Conservation (phyloP, 2,113 vertebrate genomes). For the Pelvicachromis taeniatus region DNA sequence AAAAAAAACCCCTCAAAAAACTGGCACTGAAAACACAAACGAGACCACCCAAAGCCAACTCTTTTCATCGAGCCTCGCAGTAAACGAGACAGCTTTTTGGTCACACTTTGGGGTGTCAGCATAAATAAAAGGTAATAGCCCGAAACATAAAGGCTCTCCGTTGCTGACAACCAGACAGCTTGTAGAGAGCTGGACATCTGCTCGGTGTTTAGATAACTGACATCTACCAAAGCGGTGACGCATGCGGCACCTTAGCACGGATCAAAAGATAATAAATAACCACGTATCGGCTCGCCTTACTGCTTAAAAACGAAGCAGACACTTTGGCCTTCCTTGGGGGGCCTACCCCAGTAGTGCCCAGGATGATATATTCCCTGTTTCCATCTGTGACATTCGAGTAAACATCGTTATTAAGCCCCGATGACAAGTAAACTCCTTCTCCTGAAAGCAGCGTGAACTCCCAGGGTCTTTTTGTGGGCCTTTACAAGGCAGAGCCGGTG, state of each 20-base stretch:
- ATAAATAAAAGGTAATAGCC: constrained; percentile 25
- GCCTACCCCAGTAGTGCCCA: not conserved
- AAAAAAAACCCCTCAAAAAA: not conserved
- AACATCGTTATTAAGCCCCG: constrained; percentile 31
- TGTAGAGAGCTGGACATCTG: constrained; percentile 54
- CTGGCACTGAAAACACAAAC: constrained; percentile 17
- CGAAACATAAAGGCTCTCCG: not conserved
- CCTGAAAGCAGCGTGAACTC: constrained; percentile 37
- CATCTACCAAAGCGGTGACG: constrained; percentile 43
- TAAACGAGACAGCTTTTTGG: constrained; percentile 16
- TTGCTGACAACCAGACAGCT: constrained; percentile 15
- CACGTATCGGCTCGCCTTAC: constrained; percentile 2
- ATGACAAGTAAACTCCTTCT: constrained; percentile 12
- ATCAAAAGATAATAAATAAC: constrained; percentile 43
- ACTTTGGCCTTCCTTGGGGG: constrained; percentile 18
- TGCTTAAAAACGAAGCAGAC: constrained; percentile 21
- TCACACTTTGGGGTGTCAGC: constrained; percentile 43
- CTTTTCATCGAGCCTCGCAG: not conserved
- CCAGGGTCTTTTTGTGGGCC: constrained; percentile 44
- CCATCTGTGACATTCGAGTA: constrained; percentile 27
- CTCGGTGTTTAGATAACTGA: constrained; percentile 45
- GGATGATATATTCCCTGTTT: constrained; percentile 27
- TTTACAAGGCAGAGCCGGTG: constrained; percentile 39
- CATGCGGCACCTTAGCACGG: constrained; percentile 43
- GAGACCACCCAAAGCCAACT: constrained; percentile 51